phyloP scores from a whole-genome alignment of 2,113 vertebrate species.

The Xenotilapia longispinis region DNA sequence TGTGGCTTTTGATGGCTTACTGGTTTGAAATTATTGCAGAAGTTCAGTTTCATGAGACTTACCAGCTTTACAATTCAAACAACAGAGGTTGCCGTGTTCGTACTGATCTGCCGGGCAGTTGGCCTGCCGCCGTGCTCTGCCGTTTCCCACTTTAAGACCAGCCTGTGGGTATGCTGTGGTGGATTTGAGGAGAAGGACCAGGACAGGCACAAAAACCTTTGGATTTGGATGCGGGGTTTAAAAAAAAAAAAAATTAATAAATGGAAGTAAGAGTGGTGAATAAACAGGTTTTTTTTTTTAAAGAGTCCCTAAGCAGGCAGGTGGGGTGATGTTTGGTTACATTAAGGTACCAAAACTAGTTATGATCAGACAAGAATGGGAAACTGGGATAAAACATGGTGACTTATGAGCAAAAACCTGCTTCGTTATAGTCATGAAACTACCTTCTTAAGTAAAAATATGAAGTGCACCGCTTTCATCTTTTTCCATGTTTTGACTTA shows the following conservation, averaged over 20 bases:
- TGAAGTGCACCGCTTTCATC: background rate
- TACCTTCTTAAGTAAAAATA: background rate
- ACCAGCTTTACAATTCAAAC: conserved; percentile 67
- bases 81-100: conserved; percentile 41
- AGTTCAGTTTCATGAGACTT: background rate
- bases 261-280: background rate
- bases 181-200: background rate
- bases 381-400: background rate
- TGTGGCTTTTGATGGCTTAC: background rate
- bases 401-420: background rate
- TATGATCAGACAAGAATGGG: background rate
- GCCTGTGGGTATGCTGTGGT: background rate
- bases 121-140: background rate
- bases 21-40: background rate
- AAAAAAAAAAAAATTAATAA: background rate
- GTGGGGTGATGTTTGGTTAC: background rate
- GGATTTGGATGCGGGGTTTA: background rate
- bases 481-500: background rate
- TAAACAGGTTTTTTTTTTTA: background rate
- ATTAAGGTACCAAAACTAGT: background rate
- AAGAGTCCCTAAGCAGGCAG: background rate
- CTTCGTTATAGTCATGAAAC: background rate
- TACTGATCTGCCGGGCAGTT: conserved; percentile 31
- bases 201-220: background rate
- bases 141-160: background rate